A percentile compares a stretch with the other conserved stretches of the same genome.
Conservation (phyloP, 2,888 invertebrate genomes). For the Amorpha juglandis region DNA sequence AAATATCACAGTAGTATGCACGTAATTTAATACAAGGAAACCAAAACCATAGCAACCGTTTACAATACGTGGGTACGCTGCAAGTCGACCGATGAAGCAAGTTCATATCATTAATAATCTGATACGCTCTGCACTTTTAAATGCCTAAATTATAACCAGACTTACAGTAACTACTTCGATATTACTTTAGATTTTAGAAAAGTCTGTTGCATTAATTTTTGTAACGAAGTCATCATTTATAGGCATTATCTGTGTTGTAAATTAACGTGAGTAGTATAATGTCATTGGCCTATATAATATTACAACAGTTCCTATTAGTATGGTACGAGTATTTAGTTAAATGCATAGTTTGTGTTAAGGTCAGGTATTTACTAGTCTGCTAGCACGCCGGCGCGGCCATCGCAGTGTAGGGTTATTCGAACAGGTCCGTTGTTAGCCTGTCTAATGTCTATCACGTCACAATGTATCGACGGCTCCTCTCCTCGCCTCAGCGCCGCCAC, state of each 20-base stretch:
- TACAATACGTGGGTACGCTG: neutral
- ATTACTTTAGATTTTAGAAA: neutral
- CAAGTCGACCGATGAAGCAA: neutral
- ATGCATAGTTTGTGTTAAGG: neutral
- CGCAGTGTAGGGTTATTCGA: neutral
- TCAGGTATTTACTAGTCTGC: slow-evolving; percentile 18
- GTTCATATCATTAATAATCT: neutral
- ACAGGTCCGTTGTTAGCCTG: slow-evolving; percentile 53
- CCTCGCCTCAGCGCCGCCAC: slow-evolving; percentile 62
- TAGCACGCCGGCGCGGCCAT: neutral
- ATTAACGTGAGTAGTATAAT: neutral
- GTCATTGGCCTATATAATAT: slow-evolving; percentile 8
- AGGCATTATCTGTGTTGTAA: neutral
- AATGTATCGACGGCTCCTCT: slow-evolving; percentile 64
- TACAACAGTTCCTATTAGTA: too few species aligned
- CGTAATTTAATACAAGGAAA: too few species aligned
- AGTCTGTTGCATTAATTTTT: neutral
- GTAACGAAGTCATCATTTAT: neutral
- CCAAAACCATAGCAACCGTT: too few species aligned
- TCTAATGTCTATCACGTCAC: slow-evolving; percentile 55
- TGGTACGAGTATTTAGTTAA: neutral
- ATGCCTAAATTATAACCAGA: neutral
- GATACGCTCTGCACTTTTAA: neutral
- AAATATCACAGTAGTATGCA: too few species aligned
- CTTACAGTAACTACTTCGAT: neutral